Evolutionary conservation across 2,797 vertebrate species (phyloP).

Genomic region (Cossypha caffra): DNA sequence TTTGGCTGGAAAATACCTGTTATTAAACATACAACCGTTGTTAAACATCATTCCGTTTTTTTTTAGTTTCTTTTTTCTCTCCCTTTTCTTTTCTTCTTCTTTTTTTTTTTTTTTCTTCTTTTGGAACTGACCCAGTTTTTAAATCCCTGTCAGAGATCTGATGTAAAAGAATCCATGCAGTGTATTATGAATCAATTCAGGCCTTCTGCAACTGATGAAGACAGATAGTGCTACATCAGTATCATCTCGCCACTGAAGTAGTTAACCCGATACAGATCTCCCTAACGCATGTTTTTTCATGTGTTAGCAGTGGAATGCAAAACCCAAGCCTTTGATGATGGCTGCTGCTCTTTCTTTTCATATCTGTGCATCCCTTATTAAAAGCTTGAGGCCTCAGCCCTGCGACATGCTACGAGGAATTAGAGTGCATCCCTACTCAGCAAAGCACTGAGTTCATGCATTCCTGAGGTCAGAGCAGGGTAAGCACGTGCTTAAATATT

Average conservation of each 20-base stretch:
- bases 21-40: neutral
- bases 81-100: neutral
- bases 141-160: neutral
- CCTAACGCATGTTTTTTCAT: neutral
- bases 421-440: neutral
- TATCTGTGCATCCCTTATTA: neutral
- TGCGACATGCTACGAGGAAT: neutral
- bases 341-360: neutral
- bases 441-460: neutral
- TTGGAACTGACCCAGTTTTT: conserved; percentile 9
- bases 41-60: neutral
- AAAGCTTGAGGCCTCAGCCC: neutral
- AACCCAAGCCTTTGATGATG: neutral
- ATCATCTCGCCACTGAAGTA: neutral
- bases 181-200: conserved; percentile 3
- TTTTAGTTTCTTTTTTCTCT: neutral
- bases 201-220: neutral
- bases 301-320: neutral
- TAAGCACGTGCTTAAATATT: neutral
- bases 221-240: neutral
- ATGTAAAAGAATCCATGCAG: neutral
- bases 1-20: neutral
- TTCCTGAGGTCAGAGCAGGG: neutral
- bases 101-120: neutral
- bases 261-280: neutral